Evolutionary conservation across 2,888 invertebrate species (phyloP), one percentile per base, ranked within the genome.

Genomic region (Idaea dimidiata): DNA sequence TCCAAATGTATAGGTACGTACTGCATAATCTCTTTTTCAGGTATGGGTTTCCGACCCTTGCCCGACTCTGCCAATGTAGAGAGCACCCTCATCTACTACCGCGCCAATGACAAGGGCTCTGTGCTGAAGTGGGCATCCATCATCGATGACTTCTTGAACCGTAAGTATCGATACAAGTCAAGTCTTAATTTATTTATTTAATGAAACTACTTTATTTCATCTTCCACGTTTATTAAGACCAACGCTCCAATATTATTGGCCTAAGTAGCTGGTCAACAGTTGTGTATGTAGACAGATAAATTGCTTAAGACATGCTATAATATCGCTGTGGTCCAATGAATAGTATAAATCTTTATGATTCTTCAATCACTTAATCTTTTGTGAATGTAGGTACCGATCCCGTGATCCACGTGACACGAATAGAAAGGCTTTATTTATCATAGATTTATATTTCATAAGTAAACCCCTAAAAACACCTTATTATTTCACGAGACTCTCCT

Each of bases 21-120:
- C n/a, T n/a, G n/a, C n/a, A n/a, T n/a, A n/a, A n/a, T 57, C 17
- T 56, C 16, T 14, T 57, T 17, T 82, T 16, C 88, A 97, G 98
- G 99, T 82, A 94, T 99, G 81, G 99, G 99, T 72, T 99, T 99
- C 93, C 95, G 99, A 83, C 99, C 99, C 69, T 97, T 98, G 96
- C 98, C 98, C 76, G 96, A 97, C 78, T 94, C 95, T 66, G 88
- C 84, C 62, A 98, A 86, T 72, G 97, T 98, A 75, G 98, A 98
- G 87, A 99, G 98, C 86, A 99, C 99, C 70, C 95, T 99, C 79
- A 97, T 99, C 90, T 97, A 98, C 96, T 99, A 98, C 94, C 96
- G 95, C 88, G 94, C 95, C 70, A 94, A 94, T 75, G 95, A 96
- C 81, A 94, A 94, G 81, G 95, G 96, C 63, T 97, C 97, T 84